These are phyloP conservation scores for Syncerus caffer DNA, from an alignment of 2,797 vertebrate genomes.

Conservation along the genomic window DNA sequence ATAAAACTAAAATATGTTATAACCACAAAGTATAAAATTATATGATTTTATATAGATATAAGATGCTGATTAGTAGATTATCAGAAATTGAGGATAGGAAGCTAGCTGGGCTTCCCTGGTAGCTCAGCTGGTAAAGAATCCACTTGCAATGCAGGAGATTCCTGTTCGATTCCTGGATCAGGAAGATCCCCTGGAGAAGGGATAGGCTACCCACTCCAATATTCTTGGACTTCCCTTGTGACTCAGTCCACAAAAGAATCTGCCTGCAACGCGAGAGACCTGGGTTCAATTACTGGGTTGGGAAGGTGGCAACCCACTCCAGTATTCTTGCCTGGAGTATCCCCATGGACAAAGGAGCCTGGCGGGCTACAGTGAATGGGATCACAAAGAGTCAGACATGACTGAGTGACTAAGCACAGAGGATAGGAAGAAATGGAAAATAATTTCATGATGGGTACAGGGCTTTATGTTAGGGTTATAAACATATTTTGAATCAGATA, in stretches of 20 bases:
- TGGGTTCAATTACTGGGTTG: neutral
- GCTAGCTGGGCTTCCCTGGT: neutral
- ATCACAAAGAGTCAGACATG: neutral
- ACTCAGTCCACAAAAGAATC: neutral
- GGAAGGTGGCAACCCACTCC: neutral
- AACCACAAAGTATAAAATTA: neutral
- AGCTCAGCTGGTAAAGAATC: neutral
- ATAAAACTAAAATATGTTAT: neutral
- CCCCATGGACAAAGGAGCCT: neutral
- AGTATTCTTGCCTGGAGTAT: neutral
- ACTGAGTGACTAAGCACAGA: neutral
- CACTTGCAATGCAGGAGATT: neutral
- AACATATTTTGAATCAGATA: neutral
- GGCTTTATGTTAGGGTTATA: neutral
- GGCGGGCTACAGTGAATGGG: neutral
- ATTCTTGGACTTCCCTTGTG: neutral
- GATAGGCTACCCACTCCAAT: neutral
- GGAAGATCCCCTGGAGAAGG: neutral
- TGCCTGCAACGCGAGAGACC: neutral
- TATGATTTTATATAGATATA: neutral
- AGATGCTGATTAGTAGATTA: neutral
- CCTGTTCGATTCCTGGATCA: accelerated
- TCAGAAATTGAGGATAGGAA: neutral
- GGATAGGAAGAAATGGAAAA: neutral
- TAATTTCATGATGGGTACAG: neutral